phyloP scores from a whole-genome alignment of 2,113 vertebrate species.

The Ovibos moschatus region DNA sequence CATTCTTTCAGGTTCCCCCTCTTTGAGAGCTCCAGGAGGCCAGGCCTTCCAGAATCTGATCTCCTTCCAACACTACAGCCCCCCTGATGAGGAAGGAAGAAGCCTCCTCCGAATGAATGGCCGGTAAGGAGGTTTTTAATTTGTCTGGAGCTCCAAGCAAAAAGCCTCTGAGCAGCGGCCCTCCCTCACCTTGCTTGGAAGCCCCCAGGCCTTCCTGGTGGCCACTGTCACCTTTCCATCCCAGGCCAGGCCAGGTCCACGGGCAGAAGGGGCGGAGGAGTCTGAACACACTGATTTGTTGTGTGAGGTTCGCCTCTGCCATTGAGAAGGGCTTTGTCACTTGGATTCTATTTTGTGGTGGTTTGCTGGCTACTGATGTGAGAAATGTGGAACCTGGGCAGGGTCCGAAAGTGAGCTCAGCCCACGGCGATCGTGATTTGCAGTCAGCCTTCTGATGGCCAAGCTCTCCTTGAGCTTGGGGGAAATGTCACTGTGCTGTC shows the following conservation, averaged over 20 bases:
- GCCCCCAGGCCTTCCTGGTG: not conserved
- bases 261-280: not conserved
- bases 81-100: slow-evolving; percentile 59
- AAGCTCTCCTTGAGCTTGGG: slow-evolving; percentile 46
- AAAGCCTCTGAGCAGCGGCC: not conserved
- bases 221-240: not conserved
- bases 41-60: slow-evolving; percentile 12
- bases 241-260: not conserved
- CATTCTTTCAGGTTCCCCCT: slow-evolving; percentile 9
- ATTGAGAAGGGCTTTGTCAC: not conserved
- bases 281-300: not conserved
- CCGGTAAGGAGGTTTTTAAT: slow-evolving; percentile 65
- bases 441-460: not conserved
- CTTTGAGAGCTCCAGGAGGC: slow-evolving; percentile 27
- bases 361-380: not conserved
- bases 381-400: not conserved
- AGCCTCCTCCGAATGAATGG: slow-evolving; percentile 43
- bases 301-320: not conserved
- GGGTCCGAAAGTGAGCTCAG: not conserved
- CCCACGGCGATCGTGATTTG: not conserved
- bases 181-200: not conserved
- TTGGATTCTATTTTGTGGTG: not conserved
- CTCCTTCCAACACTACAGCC: not conserved
- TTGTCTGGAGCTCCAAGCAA: slow-evolving; percentile 50
- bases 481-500: slow-evolving; percentile 30